A percentile compares a stretch with the other conserved stretches of the same genome.
Conservation (phyloP, 2,113 vertebrate species). For the Vulpes ferrilata region DNA sequence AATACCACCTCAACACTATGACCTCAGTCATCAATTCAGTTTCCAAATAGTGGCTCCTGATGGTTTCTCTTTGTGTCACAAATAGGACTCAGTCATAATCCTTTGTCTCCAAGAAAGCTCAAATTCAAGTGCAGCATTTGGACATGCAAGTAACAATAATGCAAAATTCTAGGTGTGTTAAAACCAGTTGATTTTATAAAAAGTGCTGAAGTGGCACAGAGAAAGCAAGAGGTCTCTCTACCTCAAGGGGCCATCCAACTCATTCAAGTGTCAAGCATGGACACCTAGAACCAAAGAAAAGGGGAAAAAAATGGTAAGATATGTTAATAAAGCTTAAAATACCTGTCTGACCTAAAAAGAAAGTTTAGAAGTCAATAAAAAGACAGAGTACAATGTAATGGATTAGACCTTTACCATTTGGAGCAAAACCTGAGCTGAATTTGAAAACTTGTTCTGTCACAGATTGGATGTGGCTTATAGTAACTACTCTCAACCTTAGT, state of each 20-base stretch:
- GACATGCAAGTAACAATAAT: not conserved
- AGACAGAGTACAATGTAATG: not conserved
- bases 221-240: not conserved
- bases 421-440: not conserved
- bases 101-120: not conserved
- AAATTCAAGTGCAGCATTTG: not conserved
- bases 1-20: not conserved
- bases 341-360: not conserved
- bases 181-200: not conserved
- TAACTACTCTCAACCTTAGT: not conserved
- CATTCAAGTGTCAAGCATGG: not conserved
- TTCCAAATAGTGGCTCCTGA: not conserved
- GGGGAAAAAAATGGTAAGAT: not conserved
- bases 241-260: not conserved
- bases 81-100: not conserved
- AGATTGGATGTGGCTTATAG: not conserved
- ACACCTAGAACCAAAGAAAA: not conserved
- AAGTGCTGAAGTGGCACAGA: not conserved
- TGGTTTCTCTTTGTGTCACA: not conserved
- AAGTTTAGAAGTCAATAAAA: not conserved
- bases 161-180: not conserved
- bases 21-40: not conserved
- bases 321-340: not conserved
- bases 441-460: not conserved
- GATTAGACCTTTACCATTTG: not conserved